Base-by-base conservation (phyloP, 64 coral and sea anemone species). In the Actinia equina region DNA sequence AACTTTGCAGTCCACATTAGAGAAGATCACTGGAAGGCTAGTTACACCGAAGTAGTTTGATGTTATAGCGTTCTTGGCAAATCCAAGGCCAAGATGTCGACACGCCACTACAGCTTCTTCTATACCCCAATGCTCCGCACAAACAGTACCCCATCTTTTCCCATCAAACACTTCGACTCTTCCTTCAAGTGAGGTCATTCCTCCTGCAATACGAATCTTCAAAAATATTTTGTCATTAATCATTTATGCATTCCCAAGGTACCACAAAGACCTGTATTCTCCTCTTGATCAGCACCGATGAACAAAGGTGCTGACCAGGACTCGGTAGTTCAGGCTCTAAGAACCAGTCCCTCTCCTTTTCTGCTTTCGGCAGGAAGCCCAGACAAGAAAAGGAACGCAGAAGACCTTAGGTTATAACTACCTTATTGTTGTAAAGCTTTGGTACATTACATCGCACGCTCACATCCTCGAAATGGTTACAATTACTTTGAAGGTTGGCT, bases 131-230 rank as follows among this genome's bases (percentile, higher is more conserved):
- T 67, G 7, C 60, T 90, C 88, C 16, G 83, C 94, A 44, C 94
- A 96, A 51, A 96, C 88, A 52, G 91, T 53, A n/a, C 94, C 94
- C 94, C 94, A 96, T 20, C 52, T 59, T 37, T 84, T 89, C 46
- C 51, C 57, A 4, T 80, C 61, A 76, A 87, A 88, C 13, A 96
- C 84, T 52, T 96, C 94, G 16, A 96, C 91, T 41, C 84, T 85
- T n/a, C 94, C 94, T 46, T 96, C 91, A 60, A 49, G 58, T 3
- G 87, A 16, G 77, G 74, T 67, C 44, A 6, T 16, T 22, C 91
- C 91, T 46, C 94, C 94, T 17, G 5, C 43, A 19, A 96, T 56
- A 14, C 94, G 87, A 93, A 96, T 90, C 94, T 95, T 56, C 30
- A 26, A 78, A 44, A 41, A 65, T 23, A 22, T 65, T 1, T 1